Conservation (phyloP, 2,797 vertebrate species). For the Gymnopithys bicolor region DNA sequence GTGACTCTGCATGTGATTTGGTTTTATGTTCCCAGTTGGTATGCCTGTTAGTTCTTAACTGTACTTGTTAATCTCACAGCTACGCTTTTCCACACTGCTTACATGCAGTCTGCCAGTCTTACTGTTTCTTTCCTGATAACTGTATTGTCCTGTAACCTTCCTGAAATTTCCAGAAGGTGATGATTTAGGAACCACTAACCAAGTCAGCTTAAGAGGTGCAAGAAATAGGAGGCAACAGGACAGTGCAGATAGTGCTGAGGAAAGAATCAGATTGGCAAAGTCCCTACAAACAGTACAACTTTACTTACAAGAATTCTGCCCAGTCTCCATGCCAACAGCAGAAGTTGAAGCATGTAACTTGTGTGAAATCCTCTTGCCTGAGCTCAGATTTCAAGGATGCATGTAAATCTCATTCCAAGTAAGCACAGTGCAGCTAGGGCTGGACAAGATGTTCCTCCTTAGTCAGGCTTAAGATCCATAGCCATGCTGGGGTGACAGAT, state of each 20-base stretch:
- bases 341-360: background rate
- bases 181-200: background rate
- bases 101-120: background rate
- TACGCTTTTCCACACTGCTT: background rate
- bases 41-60: background rate
- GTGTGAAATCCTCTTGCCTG: slow-evolving; percentile 52
- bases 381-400: slow-evolving; percentile 32
- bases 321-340: slow-evolving; percentile 26
- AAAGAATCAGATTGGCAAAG: background rate
- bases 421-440: background rate
- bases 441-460: slow-evolving; percentile 8
- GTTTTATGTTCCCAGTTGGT: background rate
- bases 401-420: slow-evolving; percentile 34
- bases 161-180: background rate
- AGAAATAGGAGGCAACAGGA: background rate
- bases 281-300: background rate
- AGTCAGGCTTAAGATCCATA: background rate
- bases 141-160: background rate
- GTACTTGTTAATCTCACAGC: background rate
- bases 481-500: background rate
- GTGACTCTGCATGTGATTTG: background rate
- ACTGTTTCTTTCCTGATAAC: background rate
- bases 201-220: background rate
- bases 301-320: background rate
- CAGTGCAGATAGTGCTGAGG: background rate